Evolutionary conservation across 1,140 invertebrate genomes (phyloP).

Genomic region (Drosophila fuyamai): DNA sequence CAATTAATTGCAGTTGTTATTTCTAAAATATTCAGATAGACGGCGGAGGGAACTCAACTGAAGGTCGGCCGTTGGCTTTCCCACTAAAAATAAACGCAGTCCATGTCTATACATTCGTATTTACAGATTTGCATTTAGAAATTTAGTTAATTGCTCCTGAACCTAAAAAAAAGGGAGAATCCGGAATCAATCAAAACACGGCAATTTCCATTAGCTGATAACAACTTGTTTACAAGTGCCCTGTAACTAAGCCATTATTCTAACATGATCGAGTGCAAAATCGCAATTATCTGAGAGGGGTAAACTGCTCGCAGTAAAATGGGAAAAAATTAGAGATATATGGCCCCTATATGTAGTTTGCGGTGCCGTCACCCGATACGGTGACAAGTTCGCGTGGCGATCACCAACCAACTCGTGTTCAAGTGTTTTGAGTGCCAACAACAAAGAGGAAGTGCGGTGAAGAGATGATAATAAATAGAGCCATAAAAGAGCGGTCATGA

Average conservation of each 20-base stretch:
- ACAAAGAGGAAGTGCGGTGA: constrained; percentile 34
- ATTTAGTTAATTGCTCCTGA: constrained; percentile 1
- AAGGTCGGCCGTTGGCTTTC: constrained; percentile 44
- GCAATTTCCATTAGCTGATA: constrained; percentile 28
- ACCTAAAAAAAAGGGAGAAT: constrained; percentile 11
- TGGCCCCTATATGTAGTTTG: not conserved
- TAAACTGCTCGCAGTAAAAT: constrained; percentile 1
- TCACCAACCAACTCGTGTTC: constrained; percentile 24
- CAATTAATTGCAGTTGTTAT: constrained; percentile 43
- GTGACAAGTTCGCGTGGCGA: constrained; percentile 25
- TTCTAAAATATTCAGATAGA: constrained; percentile 42
- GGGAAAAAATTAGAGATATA: not conserved
- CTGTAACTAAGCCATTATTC: constrained; percentile 3
- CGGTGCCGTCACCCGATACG: constrained; percentile 15
- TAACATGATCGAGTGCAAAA: constrained; percentile 6
- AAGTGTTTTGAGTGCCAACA: constrained; percentile 27
- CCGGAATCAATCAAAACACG: constrained; percentile 20
- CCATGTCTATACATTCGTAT: constrained; percentile 5
- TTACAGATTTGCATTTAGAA: constrained; percentile 25
- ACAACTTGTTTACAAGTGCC: constrained; percentile 2
- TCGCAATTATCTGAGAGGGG: constrained; percentile 9
- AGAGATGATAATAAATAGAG: constrained; percentile 30
- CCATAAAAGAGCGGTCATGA: constrained; percentile 23
- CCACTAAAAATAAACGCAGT: constrained; percentile 33
- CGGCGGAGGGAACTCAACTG: constrained; percentile 5